Evolutionary conservation across 2,888 invertebrate species (phyloP), one percentile per base, ranked within the genome.

Genomic region (Cremastinae sp.): DNA sequence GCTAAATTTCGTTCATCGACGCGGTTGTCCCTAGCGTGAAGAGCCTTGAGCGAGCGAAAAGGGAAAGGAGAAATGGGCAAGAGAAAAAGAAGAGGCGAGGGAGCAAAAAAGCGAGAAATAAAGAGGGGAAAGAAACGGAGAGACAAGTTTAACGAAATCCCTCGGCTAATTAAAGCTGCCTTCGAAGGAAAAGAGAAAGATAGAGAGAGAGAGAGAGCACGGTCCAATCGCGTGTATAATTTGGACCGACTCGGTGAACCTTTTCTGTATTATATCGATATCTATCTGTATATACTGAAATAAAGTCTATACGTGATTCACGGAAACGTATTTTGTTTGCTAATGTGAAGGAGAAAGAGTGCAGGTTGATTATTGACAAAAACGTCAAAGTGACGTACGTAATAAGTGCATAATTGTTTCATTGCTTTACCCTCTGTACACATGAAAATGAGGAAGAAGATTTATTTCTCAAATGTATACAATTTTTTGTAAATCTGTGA

Each of bases 121-220:
- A 47, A 45, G 61, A 66, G 53, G 56, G 56, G 43, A 74, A 51
- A 69, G 49, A 38, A 43, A 54, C 22, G 28, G 14, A 51, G 18
- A 65, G 54, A 66, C 38, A 41, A 28, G 64, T 61, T 62, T 66
- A 58, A 78, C 83, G 81, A 84, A 84, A 86, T 86, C 84, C 84
- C 84, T 84, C 83, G 83, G 83, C 86, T 87, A 87, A 87, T 87
- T 86, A 86, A 85, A 86, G 84, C 81, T 83, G 82, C 78, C 79
- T 72, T 20, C 28, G 28, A 28, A 28, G 28, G 28, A 28, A 28
- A 28, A 28, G 28, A 28, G 28, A 28, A 28, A 28, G 28, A 28
- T 2, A 28, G 28, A 28, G 5, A 28, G 28, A 28, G 5, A 28
- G 28, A 28, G 2, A 2, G 28, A 28, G 28, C 20, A 61, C 47